Percentiles rank a stretch among this genome's conserved stretches.
Conservation (phyloP, 2,888 invertebrate species). For the Lasiommata megera region DNA sequence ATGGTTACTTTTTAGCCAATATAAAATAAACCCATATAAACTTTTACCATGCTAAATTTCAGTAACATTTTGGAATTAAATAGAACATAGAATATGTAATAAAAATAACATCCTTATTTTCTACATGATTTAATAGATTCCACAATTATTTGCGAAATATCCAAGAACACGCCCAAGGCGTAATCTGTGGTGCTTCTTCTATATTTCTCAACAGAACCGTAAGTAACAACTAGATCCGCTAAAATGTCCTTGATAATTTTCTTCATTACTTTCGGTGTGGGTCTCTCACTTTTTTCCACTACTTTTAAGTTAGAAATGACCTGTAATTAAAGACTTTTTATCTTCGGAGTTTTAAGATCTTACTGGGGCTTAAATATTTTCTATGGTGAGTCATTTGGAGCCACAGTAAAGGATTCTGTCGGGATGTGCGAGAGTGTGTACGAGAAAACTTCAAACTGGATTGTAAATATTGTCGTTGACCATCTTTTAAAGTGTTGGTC, state of each 20-base stretch:
- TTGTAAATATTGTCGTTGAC: too few relatives aligned
- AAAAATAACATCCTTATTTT: constrained; percentile 30
- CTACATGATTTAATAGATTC: constrained; percentile 48
- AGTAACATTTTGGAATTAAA: too few relatives aligned
- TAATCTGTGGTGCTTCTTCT: constrained; percentile 37
- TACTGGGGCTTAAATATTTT: too few relatives aligned
- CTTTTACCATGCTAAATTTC: too few relatives aligned
- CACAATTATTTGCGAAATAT: constrained; percentile 45
- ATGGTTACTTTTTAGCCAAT: too few relatives aligned
- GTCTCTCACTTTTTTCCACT: constrained; percentile 42
- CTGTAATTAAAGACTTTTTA: constrained; percentile 34
- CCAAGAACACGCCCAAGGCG: constrained; percentile 44
- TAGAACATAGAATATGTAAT: too few relatives aligned
- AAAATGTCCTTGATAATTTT: constrained; percentile 41
- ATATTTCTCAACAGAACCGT: constrained; percentile 43
- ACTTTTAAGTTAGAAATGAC: constrained; percentile 40
- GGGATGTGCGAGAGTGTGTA: too few relatives aligned
- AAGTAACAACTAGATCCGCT: constrained; percentile 47
- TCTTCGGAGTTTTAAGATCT: background rate
- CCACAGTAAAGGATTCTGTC: too few relatives aligned
- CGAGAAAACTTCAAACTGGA: too few relatives aligned
- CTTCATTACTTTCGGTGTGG: constrained; percentile 39
- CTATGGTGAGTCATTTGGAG: too few relatives aligned
- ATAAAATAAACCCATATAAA: too few relatives aligned
- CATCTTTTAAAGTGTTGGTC: too few relatives aligned